These are phyloP conservation scores for Crenuchus spilurus DNA, from an alignment of 2,797 vertebrate genomes.

Conservation along the genomic window DNA sequence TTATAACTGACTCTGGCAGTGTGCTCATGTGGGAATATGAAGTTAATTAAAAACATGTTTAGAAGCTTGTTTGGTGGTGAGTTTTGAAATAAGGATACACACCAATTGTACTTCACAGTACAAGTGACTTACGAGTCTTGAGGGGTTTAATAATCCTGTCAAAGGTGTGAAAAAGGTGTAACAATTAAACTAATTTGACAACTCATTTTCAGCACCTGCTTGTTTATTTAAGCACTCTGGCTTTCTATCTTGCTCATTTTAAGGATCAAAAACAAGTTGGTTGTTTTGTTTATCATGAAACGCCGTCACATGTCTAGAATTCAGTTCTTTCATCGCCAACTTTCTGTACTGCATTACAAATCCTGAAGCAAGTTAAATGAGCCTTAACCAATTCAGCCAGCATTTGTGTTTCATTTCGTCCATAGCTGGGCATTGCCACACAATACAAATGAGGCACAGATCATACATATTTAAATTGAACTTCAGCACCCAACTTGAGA, in stretches of 20 bases:
- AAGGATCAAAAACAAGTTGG: not conserved
- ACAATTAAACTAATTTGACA: conserved; percentile 9
- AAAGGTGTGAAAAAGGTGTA: conserved; percentile 5
- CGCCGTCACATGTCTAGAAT: not conserved
- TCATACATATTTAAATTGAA: conserved; percentile 21
- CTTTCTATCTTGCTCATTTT: not conserved
- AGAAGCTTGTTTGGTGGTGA: conserved; percentile 23
- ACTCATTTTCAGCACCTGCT: not conserved
- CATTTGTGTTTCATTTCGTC: not conserved
- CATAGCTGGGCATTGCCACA: conserved; percentile 1
- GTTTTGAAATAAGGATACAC: conserved; percentile 1
- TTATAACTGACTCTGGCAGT: conserved; percentile 31
- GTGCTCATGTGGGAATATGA: conserved; percentile 7
- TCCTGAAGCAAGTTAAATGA: conserved; percentile 14
- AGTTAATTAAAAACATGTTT: conserved; percentile 36
- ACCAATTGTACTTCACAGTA: conserved; percentile 1
- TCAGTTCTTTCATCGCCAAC: not conserved
- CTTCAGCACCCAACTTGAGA: not conserved
- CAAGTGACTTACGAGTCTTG: not conserved
- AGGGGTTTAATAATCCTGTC: conserved; percentile 19
- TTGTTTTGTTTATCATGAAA: not conserved
- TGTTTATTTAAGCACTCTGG: not conserved
- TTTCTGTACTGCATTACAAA: not conserved
- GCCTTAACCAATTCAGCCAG: not conserved
- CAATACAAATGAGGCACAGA: conserved; percentile 6